Evolutionary conservation across 2,797 vertebrate genomes (phyloP), one percentile per base, ranked within the genome.

Genomic region (Xyrichtys novacula): DNA sequence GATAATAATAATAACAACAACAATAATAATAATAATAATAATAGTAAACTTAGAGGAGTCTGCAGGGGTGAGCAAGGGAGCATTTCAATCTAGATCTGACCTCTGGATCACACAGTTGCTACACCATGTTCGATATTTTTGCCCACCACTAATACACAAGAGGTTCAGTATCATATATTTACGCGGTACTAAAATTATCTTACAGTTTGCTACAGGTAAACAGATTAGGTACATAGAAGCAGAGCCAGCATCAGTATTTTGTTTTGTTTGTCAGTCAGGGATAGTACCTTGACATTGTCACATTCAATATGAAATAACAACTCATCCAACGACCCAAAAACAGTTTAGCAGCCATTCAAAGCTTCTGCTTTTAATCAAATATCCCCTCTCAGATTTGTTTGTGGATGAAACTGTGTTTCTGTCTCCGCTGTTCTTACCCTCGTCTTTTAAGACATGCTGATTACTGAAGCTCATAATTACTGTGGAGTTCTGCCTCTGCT

Each of bases 401-500:
- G n/a, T 8, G 23, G 0, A 28, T 29, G 14, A 12, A 6, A 20
- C 23, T 44, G 50, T 11, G 29, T 32, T 39, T 46, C n/a, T 38
- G 11, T 36, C 36, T 29, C 4, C 1, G 4, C 25, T 32, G 9
- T 19, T 19, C 6, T n/a, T 26, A 42, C 6, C 3, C 53, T 29
- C 29, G 5, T 46, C 39, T 28, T 7, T n/a, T 17, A 14, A 36
- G 11, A 15, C 19, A 10, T 17, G 1, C 4, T 23, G 38, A 54
- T 54, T 25, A 52, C 6, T 47, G 10, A 20, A 38, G 52, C 22
- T 54, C n/a, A 36, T 43, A 61, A 43, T 26, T 50, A 22, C 22
- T 16, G 15, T 31, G 48, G 19, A 44, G 25, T 11, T 57, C 22
- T 16, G 47, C 28, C 28, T 43, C 14, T 52, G 50, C 25, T 55